A percentile compares a stretch with the other conserved stretches of the same genome.
Evolutionary conservation across 2,113 vertebrate species (phyloP).

Genomic region (Microcebus lehilahytsara): DNA sequence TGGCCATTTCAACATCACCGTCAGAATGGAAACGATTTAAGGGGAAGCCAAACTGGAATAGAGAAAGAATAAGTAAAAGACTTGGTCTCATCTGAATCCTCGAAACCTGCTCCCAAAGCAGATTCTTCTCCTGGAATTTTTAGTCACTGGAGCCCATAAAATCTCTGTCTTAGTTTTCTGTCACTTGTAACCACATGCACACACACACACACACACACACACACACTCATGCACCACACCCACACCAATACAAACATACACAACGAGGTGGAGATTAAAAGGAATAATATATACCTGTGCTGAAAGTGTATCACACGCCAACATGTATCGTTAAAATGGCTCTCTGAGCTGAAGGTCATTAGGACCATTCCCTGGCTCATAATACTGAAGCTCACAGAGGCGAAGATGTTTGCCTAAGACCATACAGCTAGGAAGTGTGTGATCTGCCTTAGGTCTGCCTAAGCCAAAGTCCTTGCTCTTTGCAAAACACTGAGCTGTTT

Average conservation of each 20-base stretch:
- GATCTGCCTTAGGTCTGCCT: background rate
- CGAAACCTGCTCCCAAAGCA: background rate
- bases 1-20: background rate
- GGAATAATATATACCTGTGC: fast-evolving
- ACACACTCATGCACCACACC: background rate
- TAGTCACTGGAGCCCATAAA: background rate
- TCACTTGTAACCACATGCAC: background rate
- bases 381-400: background rate
- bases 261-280: background rate
- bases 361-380: too few species aligned
- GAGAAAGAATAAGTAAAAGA: background rate
- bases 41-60: background rate
- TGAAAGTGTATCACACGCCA: background rate
- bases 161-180: background rate
- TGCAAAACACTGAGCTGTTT: background rate
- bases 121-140: background rate
- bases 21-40: background rate
- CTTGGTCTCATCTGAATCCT: too few species aligned
- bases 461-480: background rate
- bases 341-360: too few species aligned
- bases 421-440: background rate
- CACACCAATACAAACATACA: background rate
- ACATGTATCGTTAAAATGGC: background rate
- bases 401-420: background rate
- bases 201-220: too few species aligned